These are phyloP conservation scores for Drosophila repleta DNA, from an alignment of 1,140 invertebrate genomes.

Conservation along the genomic window DNA sequence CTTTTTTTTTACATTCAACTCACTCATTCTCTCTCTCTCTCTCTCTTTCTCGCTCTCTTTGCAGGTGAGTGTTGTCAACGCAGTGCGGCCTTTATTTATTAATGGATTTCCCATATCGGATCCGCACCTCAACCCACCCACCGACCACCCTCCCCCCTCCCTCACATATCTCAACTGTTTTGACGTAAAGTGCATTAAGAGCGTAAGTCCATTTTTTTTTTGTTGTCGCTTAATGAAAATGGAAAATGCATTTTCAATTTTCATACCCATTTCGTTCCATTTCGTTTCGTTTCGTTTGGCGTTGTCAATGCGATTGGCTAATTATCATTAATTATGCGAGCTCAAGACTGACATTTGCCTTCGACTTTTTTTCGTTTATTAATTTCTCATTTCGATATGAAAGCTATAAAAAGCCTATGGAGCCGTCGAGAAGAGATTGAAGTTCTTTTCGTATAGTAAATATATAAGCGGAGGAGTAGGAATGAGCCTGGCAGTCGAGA, in stretches of 20 bases:
- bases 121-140: not conserved
- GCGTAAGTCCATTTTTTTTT: slow-evolving; percentile 25
- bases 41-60: slow-evolving; percentile 42
- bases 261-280: not conserved
- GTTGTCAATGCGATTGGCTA: not conserved
- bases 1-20: slow-evolving; percentile 21
- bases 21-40: slow-evolving; percentile 22
- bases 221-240: slow-evolving; percentile 33
- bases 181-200: slow-evolving; percentile 56
- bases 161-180: not conserved
- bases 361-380: no score
- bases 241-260: slow-evolving; percentile 14
- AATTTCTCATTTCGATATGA: no score
- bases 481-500: no score
- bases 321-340: not conserved
- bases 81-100: slow-evolving; percentile 68
- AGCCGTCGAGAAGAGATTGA: no score
- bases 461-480: no score
- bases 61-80: slow-evolving; percentile 68
- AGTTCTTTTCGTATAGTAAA: no score
- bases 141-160: not conserved
- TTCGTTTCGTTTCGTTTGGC: no score
- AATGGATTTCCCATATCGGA: slow-evolving; percentile 72
- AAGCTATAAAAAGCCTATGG: no score
- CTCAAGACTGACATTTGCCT: not conserved